A percentile compares a stretch with the other conserved stretches of the same genome.
Conservation (phyloP, 1,140 invertebrate species). For the Melipona quadrifasciata region DNA sequence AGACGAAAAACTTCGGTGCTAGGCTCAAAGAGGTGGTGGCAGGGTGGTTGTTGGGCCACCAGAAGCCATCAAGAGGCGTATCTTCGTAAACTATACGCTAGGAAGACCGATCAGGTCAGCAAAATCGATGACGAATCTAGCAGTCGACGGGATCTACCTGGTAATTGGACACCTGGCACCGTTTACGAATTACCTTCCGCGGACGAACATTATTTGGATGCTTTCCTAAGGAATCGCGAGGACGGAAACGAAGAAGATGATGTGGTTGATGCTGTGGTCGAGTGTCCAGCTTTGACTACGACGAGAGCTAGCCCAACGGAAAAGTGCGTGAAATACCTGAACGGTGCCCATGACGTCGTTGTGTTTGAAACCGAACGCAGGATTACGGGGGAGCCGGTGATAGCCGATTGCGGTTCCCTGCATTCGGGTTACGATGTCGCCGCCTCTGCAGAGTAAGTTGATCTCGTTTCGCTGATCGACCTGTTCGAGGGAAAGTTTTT, state of each 20-base stretch:
- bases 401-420: conserved; percentile 55
- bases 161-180: conserved; percentile 61
- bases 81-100: conserved; percentile 77
- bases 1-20: conserved; percentile 74
- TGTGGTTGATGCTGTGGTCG: conserved; percentile 45
- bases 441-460: conserved; percentile 58
- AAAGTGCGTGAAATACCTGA: conserved; percentile 79
- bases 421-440: conserved; percentile 63
- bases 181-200: conserved; percentile 70
- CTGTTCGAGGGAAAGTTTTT: conserved; percentile 35
- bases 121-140: conserved; percentile 50
- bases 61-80: conserved; percentile 80
- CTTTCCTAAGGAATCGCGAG: conserved; percentile 67
- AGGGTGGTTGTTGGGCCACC: conserved; percentile 80
- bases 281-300: conserved; percentile 67
- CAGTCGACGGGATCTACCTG: conserved; percentile 45
- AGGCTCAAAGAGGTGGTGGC: conserved; percentile 80
- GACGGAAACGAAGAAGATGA: conserved; percentile 53
- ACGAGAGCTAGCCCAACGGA: conserved; percentile 78
- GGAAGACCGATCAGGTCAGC: conserved; percentile 69
- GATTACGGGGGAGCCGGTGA: conserved; percentile 43
- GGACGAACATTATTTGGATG: conserved; percentile 76
- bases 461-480: conserved; percentile 25
- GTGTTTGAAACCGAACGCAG: conserved; percentile 55
- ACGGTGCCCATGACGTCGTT: conserved; percentile 67